Conservation (phyloP, 37 sponge, comb jelly and placozoan genomes). For the Hexactinellida sp. region DNA sequence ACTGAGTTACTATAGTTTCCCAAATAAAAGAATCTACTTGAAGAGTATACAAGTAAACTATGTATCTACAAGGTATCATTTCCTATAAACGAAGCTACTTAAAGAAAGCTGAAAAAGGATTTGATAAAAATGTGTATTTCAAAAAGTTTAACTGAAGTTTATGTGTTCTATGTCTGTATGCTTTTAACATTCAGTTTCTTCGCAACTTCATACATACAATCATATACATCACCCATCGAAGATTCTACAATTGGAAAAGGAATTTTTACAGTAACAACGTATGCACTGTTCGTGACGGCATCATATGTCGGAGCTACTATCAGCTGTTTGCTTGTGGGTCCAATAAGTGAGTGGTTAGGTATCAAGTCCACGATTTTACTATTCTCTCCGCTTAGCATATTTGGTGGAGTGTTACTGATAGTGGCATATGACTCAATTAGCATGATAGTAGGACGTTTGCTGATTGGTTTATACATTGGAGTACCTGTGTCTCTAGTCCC, state of each 20-base stretch:
- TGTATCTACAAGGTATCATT: no score
- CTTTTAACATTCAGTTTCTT: background rate
- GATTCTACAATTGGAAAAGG: background rate
- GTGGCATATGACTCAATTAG: background rate
- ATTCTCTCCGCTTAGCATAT: background rate
- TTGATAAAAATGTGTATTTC: no score
- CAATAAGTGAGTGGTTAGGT: background rate
- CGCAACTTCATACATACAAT: background rate
- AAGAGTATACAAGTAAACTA: no score
- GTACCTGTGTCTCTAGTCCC: background rate
- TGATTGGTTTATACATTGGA: background rate
- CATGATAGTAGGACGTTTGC: background rate
- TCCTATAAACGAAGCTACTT: no score
- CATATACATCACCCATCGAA: background rate
- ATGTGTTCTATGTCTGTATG: background rate
- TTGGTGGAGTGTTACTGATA: background rate
- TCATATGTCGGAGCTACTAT: background rate
- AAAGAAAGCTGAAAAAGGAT: no score
- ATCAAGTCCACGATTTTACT: background rate
- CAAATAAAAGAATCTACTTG: no score
- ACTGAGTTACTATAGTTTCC: no score
- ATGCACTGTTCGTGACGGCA: background rate
- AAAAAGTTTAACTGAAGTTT: no score
- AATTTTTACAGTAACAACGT: background rate
- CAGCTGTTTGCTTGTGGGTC: background rate